Evolutionary conservation across 2,888 invertebrate species (phyloP), one percentile per base, ranked within the genome.

Genomic region (Tanytarsus gracilentus): DNA sequence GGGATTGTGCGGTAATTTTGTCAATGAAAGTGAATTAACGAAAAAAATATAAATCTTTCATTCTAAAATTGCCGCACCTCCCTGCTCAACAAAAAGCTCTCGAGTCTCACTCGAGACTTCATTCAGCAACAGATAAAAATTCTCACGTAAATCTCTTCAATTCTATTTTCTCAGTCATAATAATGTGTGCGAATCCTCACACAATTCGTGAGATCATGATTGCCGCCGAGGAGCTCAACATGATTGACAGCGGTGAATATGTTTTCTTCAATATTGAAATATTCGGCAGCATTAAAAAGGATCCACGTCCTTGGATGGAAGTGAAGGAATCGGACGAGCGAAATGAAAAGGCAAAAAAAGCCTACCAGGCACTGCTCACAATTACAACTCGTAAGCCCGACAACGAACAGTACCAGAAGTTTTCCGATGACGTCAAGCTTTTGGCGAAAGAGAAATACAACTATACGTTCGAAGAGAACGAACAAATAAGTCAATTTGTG

Each of bases 201-300:
- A 88, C 90, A 2, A 89, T 97, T 49, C 78, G 97, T 61, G 86
- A 95, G 70, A 92, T 99, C 65, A 84, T 98, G 79, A 75, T 98
- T 67, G 92, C 92, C 6, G 98, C 98, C 1, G 88, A 94, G 66
- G 89, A 93, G 64, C 79, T 98, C 64, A 89, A 91, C 67, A 98
- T 99, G 93, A 89, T 94, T 65, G 86, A 88, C 61, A 90, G 88
- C 62, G 97, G 97, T 6, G 97, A 98, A 77, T 99, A 97, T 75
- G 93, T 96, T 58, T 96, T 99, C 79, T 92, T 99, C 77, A 98
- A 95, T 75, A 92, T 98, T 68, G 96, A 97, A 72, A 79, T 61
- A 61, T 63, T 63, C 67, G 68, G n/a, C 72, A 84, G 84, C 62
- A 72, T 81, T 59, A 79, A 78, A 52, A 77, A 78, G 64, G 79